Conservation (phyloP, 2,113 vertebrate genomes). For the Pongo abelii region DNA sequence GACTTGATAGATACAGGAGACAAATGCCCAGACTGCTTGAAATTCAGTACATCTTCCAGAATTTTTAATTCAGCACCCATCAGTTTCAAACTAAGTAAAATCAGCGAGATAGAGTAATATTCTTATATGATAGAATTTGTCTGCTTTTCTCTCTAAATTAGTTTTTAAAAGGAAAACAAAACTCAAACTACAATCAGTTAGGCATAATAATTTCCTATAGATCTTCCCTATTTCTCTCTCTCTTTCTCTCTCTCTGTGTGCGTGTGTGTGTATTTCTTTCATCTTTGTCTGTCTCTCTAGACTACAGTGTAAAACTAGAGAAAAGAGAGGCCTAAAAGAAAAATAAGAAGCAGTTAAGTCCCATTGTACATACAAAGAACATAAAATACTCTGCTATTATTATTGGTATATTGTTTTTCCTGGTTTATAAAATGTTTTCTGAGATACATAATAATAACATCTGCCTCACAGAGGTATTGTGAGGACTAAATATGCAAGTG, state of each 20-base stretch:
- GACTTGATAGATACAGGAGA: background rate
- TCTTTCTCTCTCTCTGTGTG: background rate
- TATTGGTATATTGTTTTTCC: background rate
- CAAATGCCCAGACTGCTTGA: background rate
- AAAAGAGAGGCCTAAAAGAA: background rate
- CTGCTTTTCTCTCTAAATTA: background rate
- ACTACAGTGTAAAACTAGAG: background rate
- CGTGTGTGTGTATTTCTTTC: too few species aligned
- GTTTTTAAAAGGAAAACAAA: constrained; percentile 25
- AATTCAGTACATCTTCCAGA: background rate
- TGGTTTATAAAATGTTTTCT: constrained; percentile 5
- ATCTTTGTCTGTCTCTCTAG: background rate
- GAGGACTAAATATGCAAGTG: background rate
- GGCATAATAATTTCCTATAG: background rate
- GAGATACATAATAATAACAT: background rate
- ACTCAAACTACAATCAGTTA: background rate
- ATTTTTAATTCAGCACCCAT: background rate
- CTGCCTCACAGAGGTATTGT: background rate
- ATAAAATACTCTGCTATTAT: background rate
- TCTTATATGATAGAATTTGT: background rate
- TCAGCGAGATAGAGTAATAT: background rate
- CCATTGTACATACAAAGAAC: background rate
- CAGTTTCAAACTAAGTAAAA: background rate
- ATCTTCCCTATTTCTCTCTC: background rate
- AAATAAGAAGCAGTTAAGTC: background rate